Evolutionary conservation across 2,113 vertebrate species (phyloP).

Genomic region (Oriolus oriolus): DNA sequence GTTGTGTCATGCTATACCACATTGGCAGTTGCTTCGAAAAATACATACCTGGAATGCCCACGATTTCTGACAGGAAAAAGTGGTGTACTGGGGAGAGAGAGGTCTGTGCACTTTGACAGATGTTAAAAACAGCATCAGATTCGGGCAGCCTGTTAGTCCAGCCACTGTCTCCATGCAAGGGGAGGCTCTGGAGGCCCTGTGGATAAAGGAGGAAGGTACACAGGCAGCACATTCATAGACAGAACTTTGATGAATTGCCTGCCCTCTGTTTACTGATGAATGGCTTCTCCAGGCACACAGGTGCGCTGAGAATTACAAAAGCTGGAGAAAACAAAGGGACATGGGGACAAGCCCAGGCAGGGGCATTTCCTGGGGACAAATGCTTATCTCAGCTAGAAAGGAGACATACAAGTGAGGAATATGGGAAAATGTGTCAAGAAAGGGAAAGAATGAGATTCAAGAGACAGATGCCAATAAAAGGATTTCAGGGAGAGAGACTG

Average conservation of each 20-base stretch:
- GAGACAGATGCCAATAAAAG: background rate
- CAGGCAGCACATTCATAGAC: background rate
- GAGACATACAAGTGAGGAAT: background rate
- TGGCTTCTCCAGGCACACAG: constrained; percentile 31
- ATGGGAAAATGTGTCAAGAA: background rate
- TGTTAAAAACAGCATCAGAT: background rate
- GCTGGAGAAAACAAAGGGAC: constrained; percentile 6
- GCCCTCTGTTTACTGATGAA: background rate
- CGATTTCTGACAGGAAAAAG: background rate
- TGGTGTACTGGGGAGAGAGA: background rate
- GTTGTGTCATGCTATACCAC: background rate
- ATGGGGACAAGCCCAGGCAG: constrained; percentile 20
- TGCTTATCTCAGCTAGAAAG: background rate
- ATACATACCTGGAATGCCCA: background rate
- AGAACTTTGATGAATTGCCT: background rate
- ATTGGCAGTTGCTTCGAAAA: background rate
- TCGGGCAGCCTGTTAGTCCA: background rate
- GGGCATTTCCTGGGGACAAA: background rate
- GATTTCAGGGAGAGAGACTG: background rate
- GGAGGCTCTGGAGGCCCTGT: background rate
- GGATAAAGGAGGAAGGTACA: background rate
- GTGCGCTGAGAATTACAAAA: background rate
- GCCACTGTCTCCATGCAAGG: background rate
- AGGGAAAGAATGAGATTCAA: background rate
- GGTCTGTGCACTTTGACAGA: background rate